Evolutionary conservation across 2,888 invertebrate species (phyloP).

Genomic region (Dastarcus helophoroides): DNA sequence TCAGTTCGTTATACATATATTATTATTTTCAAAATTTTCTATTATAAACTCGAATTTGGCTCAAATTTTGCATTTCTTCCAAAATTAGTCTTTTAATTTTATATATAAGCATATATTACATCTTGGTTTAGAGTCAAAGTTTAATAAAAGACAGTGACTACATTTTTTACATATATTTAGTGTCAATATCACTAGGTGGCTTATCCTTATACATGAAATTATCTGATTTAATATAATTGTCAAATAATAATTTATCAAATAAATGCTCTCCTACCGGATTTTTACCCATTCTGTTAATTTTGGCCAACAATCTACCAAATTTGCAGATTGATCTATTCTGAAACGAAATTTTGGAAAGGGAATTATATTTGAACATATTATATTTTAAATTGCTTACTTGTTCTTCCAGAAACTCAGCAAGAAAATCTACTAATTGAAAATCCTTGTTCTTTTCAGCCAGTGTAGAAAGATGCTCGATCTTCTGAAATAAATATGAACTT

Average conservation of each 20-base stretch:
- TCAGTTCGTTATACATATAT: too few relatives aligned
- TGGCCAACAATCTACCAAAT: conserved; percentile 24
- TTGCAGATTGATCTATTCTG: conserved; percentile 29
- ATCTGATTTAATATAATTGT: conserved; percentile 21
- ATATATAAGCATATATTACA: too few relatives aligned
- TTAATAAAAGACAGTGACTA: too few relatives aligned
- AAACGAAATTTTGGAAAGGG: conserved; percentile 6
- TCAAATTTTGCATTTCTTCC: too few relatives aligned
- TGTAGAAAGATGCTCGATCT: conserved; percentile 33
- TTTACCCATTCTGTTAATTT: conserved; percentile 21
- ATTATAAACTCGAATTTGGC: too few relatives aligned
- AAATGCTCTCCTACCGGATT: conserved; percentile 24
- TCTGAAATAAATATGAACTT: conserved; percentile 32
- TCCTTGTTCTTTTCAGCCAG: conserved; percentile 39
- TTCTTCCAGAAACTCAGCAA: conserved; percentile 44
- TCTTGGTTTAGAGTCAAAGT: too few relatives aligned
- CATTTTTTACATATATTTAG: conserved; percentile 8
- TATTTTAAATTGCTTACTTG: too few relatives aligned
- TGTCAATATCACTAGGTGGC: conserved; percentile 10
- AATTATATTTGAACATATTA: conserved; percentile 5
- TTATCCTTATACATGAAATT: conserved; percentile 19
- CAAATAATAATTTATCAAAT: conserved; percentile 30
- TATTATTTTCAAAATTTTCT: too few relatives aligned
- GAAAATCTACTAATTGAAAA: conserved; percentile 40
- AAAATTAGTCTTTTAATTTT: too few relatives aligned